Evolutionary conservation across 2,888 invertebrate species (phyloP).

Genomic region (Scaptomyza caliginosa): DNA sequence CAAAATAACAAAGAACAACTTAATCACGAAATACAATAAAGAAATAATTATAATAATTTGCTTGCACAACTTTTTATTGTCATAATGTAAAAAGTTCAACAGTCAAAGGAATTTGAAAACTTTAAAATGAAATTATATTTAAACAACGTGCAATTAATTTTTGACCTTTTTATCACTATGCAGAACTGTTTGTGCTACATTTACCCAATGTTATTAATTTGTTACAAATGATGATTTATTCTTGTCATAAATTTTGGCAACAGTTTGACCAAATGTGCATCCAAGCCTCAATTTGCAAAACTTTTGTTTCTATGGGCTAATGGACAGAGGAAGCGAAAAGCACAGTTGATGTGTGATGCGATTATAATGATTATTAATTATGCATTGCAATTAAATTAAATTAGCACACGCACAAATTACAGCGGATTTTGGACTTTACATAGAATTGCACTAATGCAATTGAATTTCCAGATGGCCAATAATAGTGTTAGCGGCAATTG

Average conservation of each 20-base stretch:
- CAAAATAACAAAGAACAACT: neutral
- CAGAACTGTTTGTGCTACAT: neutral
- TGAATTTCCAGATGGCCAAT: slow-evolving; percentile 44
- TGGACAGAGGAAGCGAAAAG: neutral
- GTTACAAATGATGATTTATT: slow-evolving; percentile 44
- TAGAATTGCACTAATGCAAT: slow-evolving; percentile 62
- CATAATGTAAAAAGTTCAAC: neutral
- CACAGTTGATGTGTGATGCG: slow-evolving; percentile 18
- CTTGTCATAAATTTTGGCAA: slow-evolving; percentile 30
- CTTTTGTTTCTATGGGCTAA: slow-evolving; percentile 17
- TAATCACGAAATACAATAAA: neutral
- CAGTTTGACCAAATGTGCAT: slow-evolving; percentile 30
- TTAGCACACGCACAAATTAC: slow-evolving; percentile 44
- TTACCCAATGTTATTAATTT: slow-evolving; percentile 18
- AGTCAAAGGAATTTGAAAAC: no score
- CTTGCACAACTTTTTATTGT: neutral
- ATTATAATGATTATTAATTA: slow-evolving; percentile 62
- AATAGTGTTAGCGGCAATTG: slow-evolving; percentile 8
- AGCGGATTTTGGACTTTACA: slow-evolving; percentile 33
- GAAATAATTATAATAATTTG: neutral
- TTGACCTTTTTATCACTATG: neutral
- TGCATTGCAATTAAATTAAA: slow-evolving; percentile 69
- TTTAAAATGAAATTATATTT: neutral
- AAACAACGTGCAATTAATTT: neutral
- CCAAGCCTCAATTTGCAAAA: slow-evolving; percentile 9